Evolutionary conservation across 2,113 vertebrate species (phyloP).

Genomic region (Gasterosteus aculeatus): DNA sequence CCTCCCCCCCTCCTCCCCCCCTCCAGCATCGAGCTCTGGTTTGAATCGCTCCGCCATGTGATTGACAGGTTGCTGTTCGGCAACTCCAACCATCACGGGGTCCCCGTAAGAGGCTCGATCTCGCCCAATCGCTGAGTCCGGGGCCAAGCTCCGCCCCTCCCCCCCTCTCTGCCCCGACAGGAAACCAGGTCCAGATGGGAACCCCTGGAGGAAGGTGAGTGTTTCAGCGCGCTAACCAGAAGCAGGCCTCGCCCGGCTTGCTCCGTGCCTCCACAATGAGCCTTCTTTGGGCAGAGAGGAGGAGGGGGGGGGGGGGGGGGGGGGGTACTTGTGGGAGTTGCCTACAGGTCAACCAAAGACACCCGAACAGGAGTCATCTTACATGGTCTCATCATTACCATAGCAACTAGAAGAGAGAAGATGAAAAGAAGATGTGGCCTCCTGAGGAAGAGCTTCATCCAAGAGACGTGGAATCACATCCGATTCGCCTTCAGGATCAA

Average conservation of each 20-base stretch:
- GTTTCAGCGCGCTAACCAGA: slow-evolving; percentile 79
- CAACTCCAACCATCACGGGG: slow-evolving; percentile 62
- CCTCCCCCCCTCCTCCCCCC: slow-evolving; percentile 12
- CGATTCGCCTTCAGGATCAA: slow-evolving; percentile 70
- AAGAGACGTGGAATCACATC: slow-evolving; percentile 66
- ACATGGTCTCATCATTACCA: slow-evolving; percentile 37
- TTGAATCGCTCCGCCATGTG: slow-evolving; percentile 61
- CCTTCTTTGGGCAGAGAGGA: slow-evolving; percentile 73
- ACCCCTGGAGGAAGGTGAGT: slow-evolving; percentile 82
- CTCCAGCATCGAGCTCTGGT: slow-evolving; percentile 44
- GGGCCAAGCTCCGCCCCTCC: slow-evolving; percentile 73
- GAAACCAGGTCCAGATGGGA: slow-evolving; percentile 87
- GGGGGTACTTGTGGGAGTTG: slow-evolving; percentile 52
- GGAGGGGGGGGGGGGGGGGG: slow-evolving; percentile 42
- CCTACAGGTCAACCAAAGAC: slow-evolving; percentile 61
- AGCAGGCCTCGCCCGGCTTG: slow-evolving; percentile 70
- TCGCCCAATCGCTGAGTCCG: slow-evolving; percentile 72
- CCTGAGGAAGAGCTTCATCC: slow-evolving; percentile 53
- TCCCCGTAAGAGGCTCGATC: slow-evolving; percentile 62
- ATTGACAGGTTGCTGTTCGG: slow-evolving; percentile 75
- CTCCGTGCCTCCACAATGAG: slow-evolving; percentile 79
- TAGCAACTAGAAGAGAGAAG: slow-evolving; percentile 35
- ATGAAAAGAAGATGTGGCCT: slow-evolving; percentile 36
- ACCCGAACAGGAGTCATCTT: slow-evolving; percentile 49
- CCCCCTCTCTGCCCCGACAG: slow-evolving; percentile 75